Evolutionary conservation across 2,888 invertebrate genomes (phyloP).

Genomic region (Busseola fusca): DNA sequence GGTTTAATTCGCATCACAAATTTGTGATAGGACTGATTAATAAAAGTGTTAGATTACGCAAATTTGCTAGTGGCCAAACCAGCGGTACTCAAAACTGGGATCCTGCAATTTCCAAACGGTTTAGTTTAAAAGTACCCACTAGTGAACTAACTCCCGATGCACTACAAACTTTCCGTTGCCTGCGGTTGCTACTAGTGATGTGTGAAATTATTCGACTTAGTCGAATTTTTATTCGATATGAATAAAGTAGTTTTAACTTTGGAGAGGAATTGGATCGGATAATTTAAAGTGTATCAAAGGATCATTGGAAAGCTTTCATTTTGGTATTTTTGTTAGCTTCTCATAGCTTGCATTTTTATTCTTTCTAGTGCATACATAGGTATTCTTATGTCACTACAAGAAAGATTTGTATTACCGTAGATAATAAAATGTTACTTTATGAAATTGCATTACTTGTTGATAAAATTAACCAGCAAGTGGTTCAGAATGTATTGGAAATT

Average conservation of each 20-base stretch:
- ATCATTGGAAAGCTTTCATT: conserved; percentile 7
- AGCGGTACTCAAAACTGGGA: conserved; percentile 70
- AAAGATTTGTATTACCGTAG: too few species aligned
- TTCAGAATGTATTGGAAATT: background rate
- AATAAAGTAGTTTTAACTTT: conserved; percentile 21
- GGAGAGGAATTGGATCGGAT: conserved; percentile 2
- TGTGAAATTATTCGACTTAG: conserved; percentile 33
- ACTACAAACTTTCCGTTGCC: conserved; percentile 73
- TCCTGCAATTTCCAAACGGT: conserved; percentile 75
- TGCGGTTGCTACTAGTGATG: conserved; percentile 61
- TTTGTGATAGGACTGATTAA: too few species aligned
- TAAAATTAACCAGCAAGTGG: background rate
- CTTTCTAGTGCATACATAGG: background rate
- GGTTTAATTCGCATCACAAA: too few species aligned
- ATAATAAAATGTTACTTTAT: background rate
- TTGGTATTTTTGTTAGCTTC: background rate
- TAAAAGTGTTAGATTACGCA: too few species aligned
- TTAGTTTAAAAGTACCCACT: conserved; percentile 74
- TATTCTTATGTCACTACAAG: background rate
- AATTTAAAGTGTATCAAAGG: conserved; percentile 4
- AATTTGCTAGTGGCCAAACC: too few species aligned
- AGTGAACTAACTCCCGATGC: conserved; percentile 70
- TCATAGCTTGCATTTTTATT: background rate
- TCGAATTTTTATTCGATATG: conserved; percentile 35
- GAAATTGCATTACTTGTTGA: background rate